Percentiles rank a stretch among this genome's conserved stretches.
Evolutionary conservation across 2,888 invertebrate species (phyloP).

Genomic region (Branchipolynoe longqiensis): DNA sequence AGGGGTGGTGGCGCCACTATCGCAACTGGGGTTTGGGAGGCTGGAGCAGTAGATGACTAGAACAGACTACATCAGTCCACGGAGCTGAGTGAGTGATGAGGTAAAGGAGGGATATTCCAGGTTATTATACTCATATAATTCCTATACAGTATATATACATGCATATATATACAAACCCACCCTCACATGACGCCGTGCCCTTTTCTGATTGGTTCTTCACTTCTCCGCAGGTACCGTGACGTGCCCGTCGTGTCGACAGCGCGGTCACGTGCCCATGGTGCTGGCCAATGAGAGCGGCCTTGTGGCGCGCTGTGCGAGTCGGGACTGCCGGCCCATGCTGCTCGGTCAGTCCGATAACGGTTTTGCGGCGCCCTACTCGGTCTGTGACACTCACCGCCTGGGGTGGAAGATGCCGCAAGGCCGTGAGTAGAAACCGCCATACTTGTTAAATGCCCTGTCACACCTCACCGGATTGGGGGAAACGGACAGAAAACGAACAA

Average conservation of each 20-base stretch:
- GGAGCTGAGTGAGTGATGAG: too few relatives aligned
- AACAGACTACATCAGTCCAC: too few relatives aligned
- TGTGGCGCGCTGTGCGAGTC: constrained; percentile 23
- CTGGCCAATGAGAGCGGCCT: constrained; percentile 38
- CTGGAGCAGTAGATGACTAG: too few relatives aligned
- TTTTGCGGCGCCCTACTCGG: constrained; percentile 14
- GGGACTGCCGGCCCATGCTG: constrained; percentile 35
- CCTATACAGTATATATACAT: too few relatives aligned
- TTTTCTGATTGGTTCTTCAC: neutral
- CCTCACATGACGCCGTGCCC: too few relatives aligned
- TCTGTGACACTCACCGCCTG: neutral
- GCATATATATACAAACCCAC: too few relatives aligned
- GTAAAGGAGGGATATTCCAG: too few relatives aligned
- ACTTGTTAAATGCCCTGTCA: neutral
- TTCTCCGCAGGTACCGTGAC: neutral
- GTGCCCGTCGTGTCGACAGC: constrained; percentile 13
- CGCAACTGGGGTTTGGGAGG: too few relatives aligned
- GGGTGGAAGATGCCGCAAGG: neutral
- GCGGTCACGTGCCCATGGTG: constrained; percentile 39
- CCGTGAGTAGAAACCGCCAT: constrained; percentile 2
- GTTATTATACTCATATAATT: too few relatives aligned
- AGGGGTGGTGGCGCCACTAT: too few relatives aligned
- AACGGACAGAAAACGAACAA: too few relatives aligned
- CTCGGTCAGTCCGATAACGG: neutral
- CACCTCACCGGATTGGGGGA: too few relatives aligned